phyloP scores from a whole-genome alignment of 2,797 vertebrate genomes.

The Pantherophis alleghaniensis region DNA sequence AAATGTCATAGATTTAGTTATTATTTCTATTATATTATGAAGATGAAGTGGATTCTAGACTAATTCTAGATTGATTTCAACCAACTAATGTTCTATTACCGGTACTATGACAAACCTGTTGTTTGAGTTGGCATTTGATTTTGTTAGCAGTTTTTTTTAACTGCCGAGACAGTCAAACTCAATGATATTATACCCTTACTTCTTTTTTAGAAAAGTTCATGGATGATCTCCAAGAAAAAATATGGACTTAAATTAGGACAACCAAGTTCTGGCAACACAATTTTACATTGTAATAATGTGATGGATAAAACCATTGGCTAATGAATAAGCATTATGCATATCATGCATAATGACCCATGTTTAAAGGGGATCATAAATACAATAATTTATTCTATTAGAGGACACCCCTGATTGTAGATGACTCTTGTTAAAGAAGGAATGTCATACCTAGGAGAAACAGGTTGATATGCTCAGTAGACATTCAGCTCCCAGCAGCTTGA shows the following conservation, averaged over 20 bases:
- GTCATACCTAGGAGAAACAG: neutral
- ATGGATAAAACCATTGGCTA: neutral
- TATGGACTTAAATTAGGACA: neutral
- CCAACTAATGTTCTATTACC: neutral
- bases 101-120: neutral
- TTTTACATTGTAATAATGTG: neutral
- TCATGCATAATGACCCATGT: neutral
- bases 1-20: neutral
- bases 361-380: neutral
- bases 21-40: neutral
- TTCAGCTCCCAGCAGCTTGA: neutral
- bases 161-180: neutral
- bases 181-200: neutral
- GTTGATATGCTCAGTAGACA: neutral
- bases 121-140: neutral
- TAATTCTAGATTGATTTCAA: neutral
- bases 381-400: neutral
- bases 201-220: neutral
- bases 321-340: neutral
- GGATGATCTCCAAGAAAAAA: neutral
- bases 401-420: neutral
- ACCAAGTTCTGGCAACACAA: neutral
- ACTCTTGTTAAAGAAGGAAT: neutral
- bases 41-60: neutral
- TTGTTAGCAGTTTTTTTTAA: neutral